Conservation (phyloP, 2,113 vertebrate genomes). For the Gallinago undulata region DNA sequence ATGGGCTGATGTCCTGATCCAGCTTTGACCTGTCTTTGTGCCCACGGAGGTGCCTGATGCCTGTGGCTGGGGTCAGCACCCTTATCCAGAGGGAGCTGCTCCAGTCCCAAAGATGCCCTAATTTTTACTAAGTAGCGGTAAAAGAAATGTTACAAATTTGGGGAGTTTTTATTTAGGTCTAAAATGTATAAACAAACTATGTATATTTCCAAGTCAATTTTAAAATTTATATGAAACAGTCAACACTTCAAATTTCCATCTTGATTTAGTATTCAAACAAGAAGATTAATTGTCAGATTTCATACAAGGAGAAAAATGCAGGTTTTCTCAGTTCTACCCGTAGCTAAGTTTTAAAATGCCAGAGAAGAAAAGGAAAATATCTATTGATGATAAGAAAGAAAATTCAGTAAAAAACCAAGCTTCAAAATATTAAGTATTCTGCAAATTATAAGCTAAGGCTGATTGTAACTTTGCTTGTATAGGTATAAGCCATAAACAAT, state of each 20-base stretch:
- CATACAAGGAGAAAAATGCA: neutral
- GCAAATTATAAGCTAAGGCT: neutral
- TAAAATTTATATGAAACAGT: neutral
- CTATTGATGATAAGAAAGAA: neutral
- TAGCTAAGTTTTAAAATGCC: neutral
- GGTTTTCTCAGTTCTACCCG: neutral
- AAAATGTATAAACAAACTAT: neutral
- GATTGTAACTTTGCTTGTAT: neutral
- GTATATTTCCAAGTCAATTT: neutral
- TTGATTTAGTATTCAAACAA: neutral
- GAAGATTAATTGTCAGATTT: neutral
- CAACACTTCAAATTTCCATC: neutral
- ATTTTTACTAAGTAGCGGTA: neutral
- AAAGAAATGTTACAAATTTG: neutral
- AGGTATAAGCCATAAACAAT: neutral
- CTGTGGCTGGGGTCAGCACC: neutral
- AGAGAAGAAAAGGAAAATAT: neutral
- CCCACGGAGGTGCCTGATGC: neutral
- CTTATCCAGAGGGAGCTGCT: neutral
- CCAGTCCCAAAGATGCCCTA: neutral
- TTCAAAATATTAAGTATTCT: neutral
- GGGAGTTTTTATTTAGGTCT: neutral
- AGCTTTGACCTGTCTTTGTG: accelerated
- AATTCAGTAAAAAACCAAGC: neutral
- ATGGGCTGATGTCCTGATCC: neutral